Evolutionary conservation across 2,797 vertebrate genomes (phyloP).

Genomic region (Protosalanx chinensis): DNA sequence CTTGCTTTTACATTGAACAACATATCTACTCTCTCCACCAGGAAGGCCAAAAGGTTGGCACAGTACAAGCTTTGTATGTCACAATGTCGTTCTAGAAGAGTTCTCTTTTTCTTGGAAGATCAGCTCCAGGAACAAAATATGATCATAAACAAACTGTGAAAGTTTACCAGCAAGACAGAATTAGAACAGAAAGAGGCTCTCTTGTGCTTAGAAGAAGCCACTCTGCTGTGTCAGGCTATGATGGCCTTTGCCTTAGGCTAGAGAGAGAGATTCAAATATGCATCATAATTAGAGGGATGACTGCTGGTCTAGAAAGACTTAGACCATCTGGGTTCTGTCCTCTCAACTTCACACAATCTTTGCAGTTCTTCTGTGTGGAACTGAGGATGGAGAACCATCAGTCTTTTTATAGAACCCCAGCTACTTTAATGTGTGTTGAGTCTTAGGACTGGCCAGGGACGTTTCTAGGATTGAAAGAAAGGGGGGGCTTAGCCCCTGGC

Average conservation of each 20-base stretch:
- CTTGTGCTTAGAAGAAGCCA: neutral
- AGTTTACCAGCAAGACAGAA: slow-evolving; percentile 54
- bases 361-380: slow-evolving; percentile 36
- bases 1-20: neutral
- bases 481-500: no score
- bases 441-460: neutral
- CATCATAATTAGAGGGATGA: slow-evolving; percentile 64
- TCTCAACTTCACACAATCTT: slow-evolving; percentile 42
- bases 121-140: slow-evolving; percentile 42
- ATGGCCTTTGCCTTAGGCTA: slow-evolving; percentile 54
- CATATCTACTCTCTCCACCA: neutral
- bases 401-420: slow-evolving; percentile 44
- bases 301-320: slow-evolving; percentile 54
- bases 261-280: slow-evolving; percentile 51
- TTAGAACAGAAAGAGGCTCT: slow-evolving; percentile 48
- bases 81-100: slow-evolving; percentile 37
- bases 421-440: neutral
- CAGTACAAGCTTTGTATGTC: slow-evolving; percentile 45
- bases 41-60: slow-evolving; percentile 19
- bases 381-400: slow-evolving; percentile 27
- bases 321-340: slow-evolving; percentile 58
- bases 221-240: slow-evolving; percentile 28
- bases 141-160: slow-evolving; percentile 47
- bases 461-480: no score
- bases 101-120: neutral